Conservation (phyloP, 1,140 invertebrate genomes). For the Monomorium pharaonis region DNA sequence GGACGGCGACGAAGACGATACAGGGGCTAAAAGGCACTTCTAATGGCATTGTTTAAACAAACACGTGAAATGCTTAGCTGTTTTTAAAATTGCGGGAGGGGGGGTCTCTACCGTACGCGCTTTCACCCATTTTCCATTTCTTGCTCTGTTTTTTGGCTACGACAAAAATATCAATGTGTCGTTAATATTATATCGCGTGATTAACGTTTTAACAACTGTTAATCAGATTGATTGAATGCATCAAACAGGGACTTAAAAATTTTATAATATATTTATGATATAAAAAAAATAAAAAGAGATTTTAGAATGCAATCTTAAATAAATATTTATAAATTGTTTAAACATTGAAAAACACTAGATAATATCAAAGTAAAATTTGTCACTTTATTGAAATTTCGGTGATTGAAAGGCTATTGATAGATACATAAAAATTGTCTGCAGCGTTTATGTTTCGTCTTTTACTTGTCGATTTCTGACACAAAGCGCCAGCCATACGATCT, state of each 20-base stretch:
- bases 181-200: neutral
- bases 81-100: conserved; percentile 72
- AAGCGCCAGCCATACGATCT: conserved; percentile 47
- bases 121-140: conserved; percentile 40
- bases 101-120: conserved; percentile 51
- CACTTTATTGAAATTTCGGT: neutral
- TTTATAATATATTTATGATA: neutral
- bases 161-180: neutral
- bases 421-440: neutral
- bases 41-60: conserved; percentile 80
- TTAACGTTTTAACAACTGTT: neutral
- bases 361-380: neutral
- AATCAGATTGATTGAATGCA: neutral
- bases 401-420: neutral
- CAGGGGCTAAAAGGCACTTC: conserved; percentile 72
- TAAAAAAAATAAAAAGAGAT: neutral
- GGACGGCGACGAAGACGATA: conserved; percentile 61
- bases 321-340: neutral
- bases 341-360: neutral
- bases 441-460: neutral
- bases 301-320: neutral
- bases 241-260: neutral
- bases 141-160: neutral
- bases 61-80: conserved; percentile 77
- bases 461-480: conserved; percentile 9